Base-by-base conservation (phyloP, 1,140 invertebrate species). In the Formica selysi region DNA sequence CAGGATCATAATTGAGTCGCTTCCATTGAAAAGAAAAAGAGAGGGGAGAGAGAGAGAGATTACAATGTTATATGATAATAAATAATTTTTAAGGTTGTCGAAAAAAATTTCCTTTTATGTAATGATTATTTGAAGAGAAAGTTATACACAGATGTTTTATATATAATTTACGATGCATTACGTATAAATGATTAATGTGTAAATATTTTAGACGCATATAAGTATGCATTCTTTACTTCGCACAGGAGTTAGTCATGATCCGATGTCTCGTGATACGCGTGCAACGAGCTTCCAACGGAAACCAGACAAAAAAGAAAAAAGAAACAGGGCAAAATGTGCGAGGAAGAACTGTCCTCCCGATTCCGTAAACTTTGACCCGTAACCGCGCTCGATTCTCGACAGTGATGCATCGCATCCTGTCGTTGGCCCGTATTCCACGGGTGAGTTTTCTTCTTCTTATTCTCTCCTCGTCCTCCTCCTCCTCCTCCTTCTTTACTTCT, bases 321-420 rank as follows among this genome's bases (percentile, higher is more conserved):
- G 68, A 73, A 54, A 29, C 78, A 76, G 38, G 38, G 62, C 51
- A 84, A 81, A 67, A 68, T 19, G 81, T n/a, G 86, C 51, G 83
- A 73, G 67, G 62, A 79, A 71, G 76, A 91, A 83, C 67, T 85
- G 85, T 89, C 85, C 85, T 91, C 91, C 78, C 91, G 89, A 90
- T 92, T 92, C 73, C 51, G 79, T 91, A 89, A 92, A 90, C 91
- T 91, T 87, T 89, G 89, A 92, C 91, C 91, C 78, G 62, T 61
- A 70, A 86, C 70, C 62, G 70, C 62, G 85, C 84, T 81, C 87
- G 87, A 88, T 88, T 73, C 86, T 65, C 85, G 91, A 91, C 91
- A 91, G 91, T 91, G 91, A 91, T 91, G 88, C 86, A 91, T 91
- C 84, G 90, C 91, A 91, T 91, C 91, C 91, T 89, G 88, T 87